A percentile compares a stretch with the other conserved stretches of the same genome.
Conservation (phyloP, 2,113 vertebrate genomes). For the Platichthys stellatus region DNA sequence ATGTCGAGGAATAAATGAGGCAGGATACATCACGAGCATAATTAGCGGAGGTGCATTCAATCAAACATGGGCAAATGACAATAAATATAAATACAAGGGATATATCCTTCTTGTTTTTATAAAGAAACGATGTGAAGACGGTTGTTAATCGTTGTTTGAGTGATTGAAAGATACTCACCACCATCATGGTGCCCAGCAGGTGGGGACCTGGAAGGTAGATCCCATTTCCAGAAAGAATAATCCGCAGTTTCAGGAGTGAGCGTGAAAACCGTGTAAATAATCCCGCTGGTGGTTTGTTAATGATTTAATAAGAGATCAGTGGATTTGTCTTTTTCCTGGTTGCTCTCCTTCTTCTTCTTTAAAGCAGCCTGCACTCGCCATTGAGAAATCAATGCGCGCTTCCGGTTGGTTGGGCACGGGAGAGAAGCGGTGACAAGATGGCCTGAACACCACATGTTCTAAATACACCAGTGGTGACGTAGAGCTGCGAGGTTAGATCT, state of each 20-base stretch:
- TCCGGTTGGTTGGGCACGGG: constrained; percentile 59
- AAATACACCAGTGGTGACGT: too few species aligned
- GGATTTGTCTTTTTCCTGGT: not conserved
- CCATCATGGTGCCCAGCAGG: constrained; percentile 79
- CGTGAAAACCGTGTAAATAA: not conserved
- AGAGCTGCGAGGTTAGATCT: too few species aligned
- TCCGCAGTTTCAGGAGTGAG: not conserved
- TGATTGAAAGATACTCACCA: constrained; percentile 56
- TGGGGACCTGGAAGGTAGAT: constrained; percentile 67
- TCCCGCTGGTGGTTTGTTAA: not conserved
- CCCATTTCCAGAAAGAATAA: constrained; percentile 60
- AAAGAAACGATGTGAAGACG: too few species aligned
- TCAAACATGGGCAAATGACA: not conserved
- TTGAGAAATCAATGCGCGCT: constrained; percentile 73
- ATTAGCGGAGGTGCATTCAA: not conserved
- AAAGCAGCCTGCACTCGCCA: constrained; percentile 26
- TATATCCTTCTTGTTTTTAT: too few species aligned
- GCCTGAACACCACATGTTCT: constrained; percentile 9
- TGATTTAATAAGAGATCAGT: not conserved
- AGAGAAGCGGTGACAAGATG: constrained; percentile 57
- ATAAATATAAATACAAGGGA: not conserved
- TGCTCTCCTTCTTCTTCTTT: not conserved
- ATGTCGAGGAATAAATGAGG: not conserved
- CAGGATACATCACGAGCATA: not conserved
- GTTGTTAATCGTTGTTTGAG: too few species aligned